phyloP scores from a whole-genome alignment of 2,797 vertebrate genomes.

The Labeo calbasu region DNA sequence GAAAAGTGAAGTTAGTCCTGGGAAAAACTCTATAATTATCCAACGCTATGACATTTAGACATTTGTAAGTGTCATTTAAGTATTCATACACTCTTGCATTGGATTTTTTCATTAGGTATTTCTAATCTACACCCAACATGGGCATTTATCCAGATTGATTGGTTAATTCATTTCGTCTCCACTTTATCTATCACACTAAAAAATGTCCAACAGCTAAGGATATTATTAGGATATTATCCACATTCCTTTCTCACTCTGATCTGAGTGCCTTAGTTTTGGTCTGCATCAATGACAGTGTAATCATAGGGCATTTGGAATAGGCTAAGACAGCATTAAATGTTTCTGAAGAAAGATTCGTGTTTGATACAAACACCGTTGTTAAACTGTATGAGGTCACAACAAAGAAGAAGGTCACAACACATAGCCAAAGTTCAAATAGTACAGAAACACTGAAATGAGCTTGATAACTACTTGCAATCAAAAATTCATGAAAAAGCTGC shows the following conservation, averaged over 20 bases:
- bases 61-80: neutral
- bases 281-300: neutral
- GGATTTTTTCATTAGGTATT: neutral
- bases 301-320: neutral
- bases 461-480: neutral
- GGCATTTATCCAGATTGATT: neutral
- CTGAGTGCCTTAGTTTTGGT: neutral
- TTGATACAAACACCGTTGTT: neutral
- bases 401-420: neutral
- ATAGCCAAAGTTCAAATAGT: neutral
- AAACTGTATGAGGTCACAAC: too few relatives aligned
- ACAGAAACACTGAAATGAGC: neutral
- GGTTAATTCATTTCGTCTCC: neutral
- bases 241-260: too few relatives aligned
- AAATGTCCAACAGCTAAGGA: neutral
- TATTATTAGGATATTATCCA: neutral
- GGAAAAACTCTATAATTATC: too few relatives aligned
- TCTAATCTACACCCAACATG: neutral
- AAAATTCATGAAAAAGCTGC: neutral
- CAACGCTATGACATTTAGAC: neutral
- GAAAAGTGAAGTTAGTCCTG: neutral
- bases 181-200: neutral
- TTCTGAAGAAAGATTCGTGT: neutral
- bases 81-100: neutral
- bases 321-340: neutral